Conservation (phyloP, 1,140 invertebrate species). For the Pseudoatta argentina region DNA sequence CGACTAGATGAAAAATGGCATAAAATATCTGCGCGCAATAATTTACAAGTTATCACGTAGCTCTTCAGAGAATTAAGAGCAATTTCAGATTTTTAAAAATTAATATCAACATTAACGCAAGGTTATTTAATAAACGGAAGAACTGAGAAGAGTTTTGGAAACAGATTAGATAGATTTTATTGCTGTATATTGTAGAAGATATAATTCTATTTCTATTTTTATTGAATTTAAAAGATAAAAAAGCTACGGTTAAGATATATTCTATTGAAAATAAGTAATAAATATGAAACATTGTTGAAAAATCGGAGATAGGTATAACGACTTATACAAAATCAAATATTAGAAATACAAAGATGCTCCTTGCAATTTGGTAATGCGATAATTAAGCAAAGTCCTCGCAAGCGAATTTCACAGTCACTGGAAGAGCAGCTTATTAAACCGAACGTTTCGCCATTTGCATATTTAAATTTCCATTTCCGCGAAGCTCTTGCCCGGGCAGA, state of each 20-base stretch:
- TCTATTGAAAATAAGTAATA: neutral
- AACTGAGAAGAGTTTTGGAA: neutral
- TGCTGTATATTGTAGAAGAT: neutral
- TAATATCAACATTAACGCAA: slow-evolving; percentile 17
- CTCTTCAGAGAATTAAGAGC: neutral
- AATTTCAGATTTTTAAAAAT: neutral
- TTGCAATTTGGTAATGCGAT: slow-evolving; percentile 42
- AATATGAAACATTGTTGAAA: neutral
- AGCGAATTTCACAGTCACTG: slow-evolving; percentile 61
- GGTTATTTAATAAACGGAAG: neutral
- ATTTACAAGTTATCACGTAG: slow-evolving; percentile 60
- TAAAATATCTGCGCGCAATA: slow-evolving; percentile 58
- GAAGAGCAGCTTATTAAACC: slow-evolving; percentile 77
- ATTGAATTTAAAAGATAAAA: neutral
- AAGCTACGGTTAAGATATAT: neutral
- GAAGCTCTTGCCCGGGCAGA: slow-evolving; percentile 27
- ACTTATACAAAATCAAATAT: slow-evolving; percentile 41
- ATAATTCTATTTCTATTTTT: neutral
- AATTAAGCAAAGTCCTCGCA: slow-evolving; percentile 56
- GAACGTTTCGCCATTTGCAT: slow-evolving; percentile 73
- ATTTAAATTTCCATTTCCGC: slow-evolving; percentile 74
- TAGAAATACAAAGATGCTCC: slow-evolving; percentile 5
- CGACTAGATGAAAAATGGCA: slow-evolving; percentile 32
- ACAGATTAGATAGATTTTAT: neutral
- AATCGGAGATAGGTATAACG: neutral